Evolutionary conservation across 2,888 invertebrate genomes (phyloP).

Genomic region (Agonopterix arenella): DNA sequence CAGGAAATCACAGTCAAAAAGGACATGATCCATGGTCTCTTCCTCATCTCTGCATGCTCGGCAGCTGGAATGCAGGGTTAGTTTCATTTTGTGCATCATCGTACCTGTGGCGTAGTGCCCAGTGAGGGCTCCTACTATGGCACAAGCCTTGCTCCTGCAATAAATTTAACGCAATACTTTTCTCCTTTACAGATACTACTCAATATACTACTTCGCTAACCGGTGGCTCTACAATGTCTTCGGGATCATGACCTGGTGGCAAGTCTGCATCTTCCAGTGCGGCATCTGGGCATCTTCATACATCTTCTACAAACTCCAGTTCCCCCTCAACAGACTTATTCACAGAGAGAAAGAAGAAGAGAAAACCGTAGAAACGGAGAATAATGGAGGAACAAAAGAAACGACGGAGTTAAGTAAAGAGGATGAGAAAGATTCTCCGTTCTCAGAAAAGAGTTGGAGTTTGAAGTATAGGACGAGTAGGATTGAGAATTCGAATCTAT

Average conservation of each 20-base stretch:
- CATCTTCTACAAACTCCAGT: constrained; percentile 53
- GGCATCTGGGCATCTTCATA: constrained; percentile 47
- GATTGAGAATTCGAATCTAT: constrained; percentile 48
- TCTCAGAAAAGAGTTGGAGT: constrained; percentile 32
- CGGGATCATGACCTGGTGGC: constrained; percentile 71
- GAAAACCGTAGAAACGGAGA: constrained; percentile 6
- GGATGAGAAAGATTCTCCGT: constrained; percentile 9
- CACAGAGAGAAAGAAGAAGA: constrained; percentile 29
- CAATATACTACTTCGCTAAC: constrained; percentile 57
- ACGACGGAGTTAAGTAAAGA: constrained; percentile 1
- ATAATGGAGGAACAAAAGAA: constrained; percentile 8
- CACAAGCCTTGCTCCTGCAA: no score
- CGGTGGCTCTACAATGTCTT: constrained; percentile 74
- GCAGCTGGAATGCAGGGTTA: no score
- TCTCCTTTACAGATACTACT: constrained; percentile 49
- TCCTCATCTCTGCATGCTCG: no score
- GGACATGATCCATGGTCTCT: no score
- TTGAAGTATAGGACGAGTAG: constrained; percentile 34
- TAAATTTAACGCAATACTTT: no score
- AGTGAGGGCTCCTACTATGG: no score
- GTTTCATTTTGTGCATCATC: no score
- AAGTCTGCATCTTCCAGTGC: constrained; percentile 54
- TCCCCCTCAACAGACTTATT: constrained; percentile 52
- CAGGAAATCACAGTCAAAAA: no score
- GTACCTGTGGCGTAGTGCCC: no score